Conservation (phyloP, 2,797 vertebrate species). For the Phoeniculus purpureus region DNA sequence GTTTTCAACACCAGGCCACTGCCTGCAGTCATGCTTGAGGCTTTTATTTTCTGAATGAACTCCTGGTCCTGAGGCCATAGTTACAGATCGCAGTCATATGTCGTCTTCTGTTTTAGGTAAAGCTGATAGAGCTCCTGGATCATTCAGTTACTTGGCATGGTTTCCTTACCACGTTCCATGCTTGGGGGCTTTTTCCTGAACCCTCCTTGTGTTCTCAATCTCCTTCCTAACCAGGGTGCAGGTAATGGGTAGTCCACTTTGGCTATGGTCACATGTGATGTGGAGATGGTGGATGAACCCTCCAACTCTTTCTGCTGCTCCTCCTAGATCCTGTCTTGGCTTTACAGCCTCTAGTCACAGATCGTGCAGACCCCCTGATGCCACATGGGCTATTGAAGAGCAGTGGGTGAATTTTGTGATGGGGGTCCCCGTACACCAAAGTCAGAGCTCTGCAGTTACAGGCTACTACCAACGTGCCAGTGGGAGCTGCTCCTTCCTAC, state of each 20-base stretch:
- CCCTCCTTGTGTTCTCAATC: neutral
- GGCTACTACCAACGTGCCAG: neutral
- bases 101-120: neutral
- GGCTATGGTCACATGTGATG: neutral
- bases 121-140: neutral
- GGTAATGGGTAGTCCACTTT: neutral
- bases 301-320: neutral
- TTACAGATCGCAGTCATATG: neutral
- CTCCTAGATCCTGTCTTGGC: neutral
- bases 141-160: neutral
- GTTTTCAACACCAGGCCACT: neutral
- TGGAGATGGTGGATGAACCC: neutral
- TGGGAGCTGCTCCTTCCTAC: neutral
- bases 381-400: rapidly evolving
- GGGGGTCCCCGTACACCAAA: neutral
- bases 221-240: neutral
- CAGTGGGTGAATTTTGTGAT: neutral
- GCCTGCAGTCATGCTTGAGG: neutral
- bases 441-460: neutral
- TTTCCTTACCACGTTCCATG: neutral
- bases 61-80: neutral
- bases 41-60: neutral
- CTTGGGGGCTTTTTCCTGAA: neutral
- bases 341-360: neutral
- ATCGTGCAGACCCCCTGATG: neutral